Base-by-base conservation (phyloP, 2,113 vertebrate genomes). In the Progne subis region DNA sequence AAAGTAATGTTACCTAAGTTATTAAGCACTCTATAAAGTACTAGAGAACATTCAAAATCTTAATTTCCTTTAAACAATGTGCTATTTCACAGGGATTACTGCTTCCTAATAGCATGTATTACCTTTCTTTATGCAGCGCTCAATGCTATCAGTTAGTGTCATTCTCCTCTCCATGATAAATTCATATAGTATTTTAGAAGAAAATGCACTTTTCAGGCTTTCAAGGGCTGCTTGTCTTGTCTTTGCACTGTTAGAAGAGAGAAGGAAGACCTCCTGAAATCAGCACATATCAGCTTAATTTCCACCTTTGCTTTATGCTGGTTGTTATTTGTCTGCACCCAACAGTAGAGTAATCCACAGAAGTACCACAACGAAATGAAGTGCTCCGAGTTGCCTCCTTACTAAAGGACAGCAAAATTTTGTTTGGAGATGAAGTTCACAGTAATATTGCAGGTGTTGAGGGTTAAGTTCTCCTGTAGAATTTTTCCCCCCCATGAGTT, bases 111-210 rank as follows among this genome's bases (percentile, higher is more conserved):
- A 92, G 43, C 19, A 65, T 53, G 28, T 8, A 59, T 97, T 98
- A 99, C 99, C 99, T 99, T 99, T 99, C 91, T 99, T 99, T 86
- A 99, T 98, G 96, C 99, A 99, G 96, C 99, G 99, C 77, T 99
- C 99, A 59, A 99, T 99, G 96, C 99, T 98, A 96, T 99, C 99
- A 12, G 99, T 99, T 96, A 99, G 97, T 18, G 99, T 99, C 98
- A 99, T 98, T 97, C 99, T 99, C 95, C 99, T 98, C 92, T 99
- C 99, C 3, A 99, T 98, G 95, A 99, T 97, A 97, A 99, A 99
- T 91, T 99, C 99, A 59, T 98, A 98, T 3, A 99, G 97, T 97
- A 99, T 98, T 97, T 99, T 99, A 84, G 99, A 99, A 94, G 98
- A 98, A 98, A 99, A 97, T 43, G 98, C 99, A 21, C 97, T 99